These are phyloP conservation scores for Melanchra persicariae DNA, from an alignment of 2,888 invertebrate species.

Conservation along the genomic window DNA sequence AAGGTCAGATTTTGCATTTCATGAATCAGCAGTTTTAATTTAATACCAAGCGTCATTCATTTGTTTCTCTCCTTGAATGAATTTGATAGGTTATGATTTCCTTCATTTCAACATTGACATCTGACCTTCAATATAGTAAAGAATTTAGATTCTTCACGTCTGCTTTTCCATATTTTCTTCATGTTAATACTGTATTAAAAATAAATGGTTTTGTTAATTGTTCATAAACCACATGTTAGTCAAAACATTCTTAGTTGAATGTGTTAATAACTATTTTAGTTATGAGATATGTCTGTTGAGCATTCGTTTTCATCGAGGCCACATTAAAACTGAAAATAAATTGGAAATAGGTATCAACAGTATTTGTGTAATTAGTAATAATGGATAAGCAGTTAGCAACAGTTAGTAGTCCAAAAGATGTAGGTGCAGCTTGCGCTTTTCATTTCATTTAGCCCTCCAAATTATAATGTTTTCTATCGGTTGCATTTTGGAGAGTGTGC, in stretches of 20 bases:
- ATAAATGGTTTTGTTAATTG: slow-evolving; percentile 33
- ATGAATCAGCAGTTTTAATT: background rate
- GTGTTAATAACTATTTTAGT: slow-evolving; percentile 56
- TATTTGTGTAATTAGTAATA: slow-evolving; percentile 13
- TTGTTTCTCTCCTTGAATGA: slow-evolving; percentile 5
- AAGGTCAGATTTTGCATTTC: background rate
- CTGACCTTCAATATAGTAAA: background rate
- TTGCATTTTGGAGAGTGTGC: too few relatives aligned
- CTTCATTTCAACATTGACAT: background rate
- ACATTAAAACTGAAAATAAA: slow-evolving; percentile 37
- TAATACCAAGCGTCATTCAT: background rate
- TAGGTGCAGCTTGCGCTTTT: too few relatives aligned
- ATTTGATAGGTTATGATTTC: slow-evolving; percentile 10
- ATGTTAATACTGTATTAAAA: background rate
- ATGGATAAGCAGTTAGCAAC: background rate
- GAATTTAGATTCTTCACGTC: background rate
- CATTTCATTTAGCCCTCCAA: too few relatives aligned
- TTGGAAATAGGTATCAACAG: slow-evolving; percentile 27
- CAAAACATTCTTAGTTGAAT: slow-evolving; percentile 54
- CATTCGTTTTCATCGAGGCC: slow-evolving; percentile 57
- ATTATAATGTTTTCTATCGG: too few relatives aligned
- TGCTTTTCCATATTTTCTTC: background rate
- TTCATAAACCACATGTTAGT: slow-evolving; percentile 43
- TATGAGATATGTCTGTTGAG: slow-evolving; percentile 40
- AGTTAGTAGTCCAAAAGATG: background rate